Evolutionary conservation across 2,888 invertebrate species (phyloP).

Genomic region (Aplocera efformata): DNA sequence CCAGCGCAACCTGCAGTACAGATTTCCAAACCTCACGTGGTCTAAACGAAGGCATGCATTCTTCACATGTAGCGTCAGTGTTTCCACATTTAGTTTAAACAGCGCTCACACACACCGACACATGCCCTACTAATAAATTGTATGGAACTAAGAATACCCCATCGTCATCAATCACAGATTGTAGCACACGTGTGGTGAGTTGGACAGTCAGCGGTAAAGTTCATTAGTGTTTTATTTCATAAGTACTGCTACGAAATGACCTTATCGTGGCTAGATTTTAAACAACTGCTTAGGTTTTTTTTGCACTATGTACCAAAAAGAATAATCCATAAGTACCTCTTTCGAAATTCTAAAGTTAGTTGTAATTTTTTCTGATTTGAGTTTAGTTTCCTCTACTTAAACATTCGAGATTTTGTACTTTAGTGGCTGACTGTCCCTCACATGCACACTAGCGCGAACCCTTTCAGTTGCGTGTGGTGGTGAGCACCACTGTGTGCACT

Average conservation of each 20-base stretch:
- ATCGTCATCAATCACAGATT: constrained; percentile 45
- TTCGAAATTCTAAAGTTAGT: too few species aligned
- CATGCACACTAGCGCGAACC: constrained; percentile 41
- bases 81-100: constrained; percentile 57
- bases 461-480: constrained; percentile 37
- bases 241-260: too few species aligned
- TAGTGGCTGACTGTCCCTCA: constrained; percentile 11
- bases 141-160: constrained; percentile 37
- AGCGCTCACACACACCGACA: constrained; percentile 34
- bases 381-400: too few species aligned
- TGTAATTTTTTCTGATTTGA: too few species aligned
- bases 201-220: neutral
- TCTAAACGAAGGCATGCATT: constrained; percentile 31
- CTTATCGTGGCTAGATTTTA: too few species aligned
- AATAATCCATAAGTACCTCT: too few species aligned
- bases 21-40: constrained; percentile 11
- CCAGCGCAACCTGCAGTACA: neutral
- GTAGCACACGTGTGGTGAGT: constrained; percentile 8
- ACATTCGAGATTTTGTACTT: neutral
- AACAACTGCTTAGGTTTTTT: too few species aligned
- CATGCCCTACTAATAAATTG: constrained; percentile 20
- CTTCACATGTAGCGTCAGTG: constrained; percentile 51
- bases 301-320: too few species aligned
- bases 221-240: too few species aligned
- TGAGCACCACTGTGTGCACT: constrained; percentile 28